A percentile compares a stretch with the other conserved stretches of the same genome.
phyloP scores from a whole-genome alignment of 2,113 vertebrate genomes.

The Myrmophylax atrothorax region DNA sequence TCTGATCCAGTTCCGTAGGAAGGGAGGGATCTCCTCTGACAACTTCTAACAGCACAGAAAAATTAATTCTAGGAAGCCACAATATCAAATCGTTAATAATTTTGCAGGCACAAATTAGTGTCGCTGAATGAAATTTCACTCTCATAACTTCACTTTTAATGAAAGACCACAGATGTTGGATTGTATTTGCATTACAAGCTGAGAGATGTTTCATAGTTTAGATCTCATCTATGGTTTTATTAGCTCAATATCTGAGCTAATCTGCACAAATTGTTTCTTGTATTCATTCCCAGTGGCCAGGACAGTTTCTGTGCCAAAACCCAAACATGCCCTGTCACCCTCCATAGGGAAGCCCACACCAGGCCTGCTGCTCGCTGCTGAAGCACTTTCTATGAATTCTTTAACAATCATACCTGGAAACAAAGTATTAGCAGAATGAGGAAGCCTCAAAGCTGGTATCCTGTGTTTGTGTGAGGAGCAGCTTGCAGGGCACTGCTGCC shows the following conservation, averaged over 20 bases:
- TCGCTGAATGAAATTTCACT: background rate
- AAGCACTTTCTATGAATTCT: background rate
- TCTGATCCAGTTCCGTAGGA: background rate
- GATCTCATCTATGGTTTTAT: background rate
- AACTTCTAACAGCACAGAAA: slow-evolving; percentile 28
- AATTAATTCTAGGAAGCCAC: slow-evolving; percentile 24
- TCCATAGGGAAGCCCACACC: background rate
- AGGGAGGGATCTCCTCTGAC: slow-evolving; percentile 23
- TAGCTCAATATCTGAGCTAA: background rate
- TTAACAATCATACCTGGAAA: background rate
- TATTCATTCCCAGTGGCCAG: background rate
- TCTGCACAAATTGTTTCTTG: background rate
- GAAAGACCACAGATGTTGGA: background rate
- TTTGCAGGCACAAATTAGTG: background rate
- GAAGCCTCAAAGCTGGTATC: background rate
- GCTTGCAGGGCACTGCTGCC: background rate
- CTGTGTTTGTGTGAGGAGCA: background rate
- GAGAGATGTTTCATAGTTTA: background rate
- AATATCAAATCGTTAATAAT: slow-evolving; percentile 9
- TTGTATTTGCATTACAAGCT: background rate
- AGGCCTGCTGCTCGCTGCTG: background rate
- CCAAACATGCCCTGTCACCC: background rate
- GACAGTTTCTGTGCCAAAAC: background rate
- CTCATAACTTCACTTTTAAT: background rate
- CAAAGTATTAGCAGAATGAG: background rate